These are phyloP conservation scores for Phalacrocorax pelagicus DNA, from an alignment of 2,113 vertebrate genomes.

Conservation along the genomic window DNA sequence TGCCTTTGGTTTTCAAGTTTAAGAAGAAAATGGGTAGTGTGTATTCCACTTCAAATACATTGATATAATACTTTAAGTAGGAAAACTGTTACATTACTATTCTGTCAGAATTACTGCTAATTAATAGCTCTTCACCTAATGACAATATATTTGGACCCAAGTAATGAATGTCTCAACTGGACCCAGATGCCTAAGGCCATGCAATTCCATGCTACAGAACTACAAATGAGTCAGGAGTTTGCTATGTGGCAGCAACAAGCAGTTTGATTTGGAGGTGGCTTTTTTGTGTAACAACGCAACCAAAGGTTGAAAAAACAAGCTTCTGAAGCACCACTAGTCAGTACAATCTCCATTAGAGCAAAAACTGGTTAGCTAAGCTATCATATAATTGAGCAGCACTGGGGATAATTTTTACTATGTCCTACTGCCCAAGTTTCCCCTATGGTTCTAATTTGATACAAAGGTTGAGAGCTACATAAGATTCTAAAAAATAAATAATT, in stretches of 20 bases:
- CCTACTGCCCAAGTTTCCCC: not conserved
- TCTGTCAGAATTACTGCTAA: not conserved
- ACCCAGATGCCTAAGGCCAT: not conserved
- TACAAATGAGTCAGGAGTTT: not conserved
- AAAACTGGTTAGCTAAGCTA: not conserved
- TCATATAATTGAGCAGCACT: not conserved
- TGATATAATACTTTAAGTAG: not conserved
- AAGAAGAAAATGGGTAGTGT: not conserved
- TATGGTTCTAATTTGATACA: slow-evolving; percentile 3
- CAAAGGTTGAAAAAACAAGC: not conserved
- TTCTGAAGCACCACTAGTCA: not conserved
- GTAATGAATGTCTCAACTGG: not conserved
- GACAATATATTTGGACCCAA: not conserved
- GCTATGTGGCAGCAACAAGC: not conserved
- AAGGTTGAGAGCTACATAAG: not conserved
- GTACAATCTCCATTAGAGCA: not conserved
- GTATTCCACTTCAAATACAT: not conserved
- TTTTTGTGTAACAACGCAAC: not conserved
- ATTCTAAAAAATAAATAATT: slow-evolving; percentile 28
- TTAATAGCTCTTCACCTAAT: not conserved
- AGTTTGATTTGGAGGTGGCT: not conserved
- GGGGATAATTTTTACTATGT: not conserved
- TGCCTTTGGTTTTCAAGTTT: not conserved
- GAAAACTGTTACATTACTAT: not conserved
- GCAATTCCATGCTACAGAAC: not conserved